These are phyloP conservation scores for Promerops cafer DNA, from an alignment of 2,113 vertebrate species.

Conservation along the genomic window DNA sequence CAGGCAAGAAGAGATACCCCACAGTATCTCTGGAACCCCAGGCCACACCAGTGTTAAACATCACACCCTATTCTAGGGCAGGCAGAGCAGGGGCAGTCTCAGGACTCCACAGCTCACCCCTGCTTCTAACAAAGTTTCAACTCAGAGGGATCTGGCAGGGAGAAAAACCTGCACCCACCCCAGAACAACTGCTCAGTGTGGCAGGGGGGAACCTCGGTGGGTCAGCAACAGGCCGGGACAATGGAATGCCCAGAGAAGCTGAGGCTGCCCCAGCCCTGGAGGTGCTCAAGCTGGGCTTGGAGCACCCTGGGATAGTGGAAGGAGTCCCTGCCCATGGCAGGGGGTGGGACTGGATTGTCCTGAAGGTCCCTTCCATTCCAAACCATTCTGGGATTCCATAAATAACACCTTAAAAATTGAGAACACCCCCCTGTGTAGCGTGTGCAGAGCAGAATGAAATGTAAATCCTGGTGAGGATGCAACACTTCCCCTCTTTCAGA, in stretches of 20 bases:
- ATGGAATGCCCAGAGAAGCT: neutral
- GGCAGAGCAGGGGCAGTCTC: neutral
- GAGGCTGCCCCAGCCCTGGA: neutral
- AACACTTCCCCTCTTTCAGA: neutral
- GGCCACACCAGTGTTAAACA: neutral
- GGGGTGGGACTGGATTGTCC: no score
- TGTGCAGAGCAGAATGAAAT: neutral
- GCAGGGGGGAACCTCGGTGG: neutral
- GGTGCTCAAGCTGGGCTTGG: neutral
- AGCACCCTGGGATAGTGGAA: neutral
- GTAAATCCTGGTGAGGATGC: neutral
- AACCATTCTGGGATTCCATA: neutral
- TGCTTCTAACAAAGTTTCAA: neutral
- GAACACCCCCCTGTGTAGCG: neutral
- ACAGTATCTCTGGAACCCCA: slow-evolving; percentile 43
- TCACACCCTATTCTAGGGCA: neutral
- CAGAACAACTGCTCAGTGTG: neutral
- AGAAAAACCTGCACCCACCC: neutral
- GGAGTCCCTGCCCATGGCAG: neutral
- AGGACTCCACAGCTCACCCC: neutral
- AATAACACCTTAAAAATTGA: neutral
- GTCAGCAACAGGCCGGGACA: neutral
- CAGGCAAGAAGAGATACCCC: slow-evolving; percentile 52
- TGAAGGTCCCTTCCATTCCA: neutral
- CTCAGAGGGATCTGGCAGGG: neutral